These are phyloP conservation scores for Nannobrachium achirus DNA, from an alignment of 2,113 vertebrate species.

Conservation along the genomic window DNA sequence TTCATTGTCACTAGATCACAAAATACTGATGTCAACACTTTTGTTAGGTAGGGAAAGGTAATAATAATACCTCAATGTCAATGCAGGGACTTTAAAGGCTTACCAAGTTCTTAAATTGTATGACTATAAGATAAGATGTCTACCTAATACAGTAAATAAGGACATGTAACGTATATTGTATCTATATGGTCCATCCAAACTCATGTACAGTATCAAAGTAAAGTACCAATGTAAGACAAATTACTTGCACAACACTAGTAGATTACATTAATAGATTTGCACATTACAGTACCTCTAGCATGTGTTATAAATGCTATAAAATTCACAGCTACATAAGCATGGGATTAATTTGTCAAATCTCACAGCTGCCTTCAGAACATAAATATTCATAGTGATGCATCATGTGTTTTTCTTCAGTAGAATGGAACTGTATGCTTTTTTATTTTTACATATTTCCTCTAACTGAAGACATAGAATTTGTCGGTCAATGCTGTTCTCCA, in stretches of 20 bases:
- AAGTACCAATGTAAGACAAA: too few relatives aligned
- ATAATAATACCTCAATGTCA: too few relatives aligned
- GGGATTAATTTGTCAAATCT: constrained; percentile 5
- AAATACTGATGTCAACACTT: too few relatives aligned
- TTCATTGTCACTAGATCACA: too few relatives aligned
- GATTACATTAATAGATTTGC: constrained; percentile 9
- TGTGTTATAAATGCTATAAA: constrained; percentile 2
- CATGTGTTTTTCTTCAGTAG: background rate
- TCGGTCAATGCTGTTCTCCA: background rate
- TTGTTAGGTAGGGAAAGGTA: too few relatives aligned
- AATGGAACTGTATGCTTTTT: background rate
- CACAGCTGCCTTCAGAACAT: constrained; percentile 9
- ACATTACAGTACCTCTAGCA: background rate
- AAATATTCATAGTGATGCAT: background rate
- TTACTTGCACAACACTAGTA: too few relatives aligned
- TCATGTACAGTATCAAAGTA: background rate
- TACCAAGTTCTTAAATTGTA: too few relatives aligned
- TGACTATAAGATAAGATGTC: background rate
- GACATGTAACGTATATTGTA: background rate
- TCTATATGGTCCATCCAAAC: background rate
- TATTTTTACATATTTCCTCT: background rate
- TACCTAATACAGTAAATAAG: background rate
- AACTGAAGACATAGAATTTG: background rate
- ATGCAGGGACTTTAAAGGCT: too few relatives aligned
- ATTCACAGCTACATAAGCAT: background rate